phyloP scores from a whole-genome alignment of 2,888 invertebrate species.

The Seladonia tumulorum region DNA sequence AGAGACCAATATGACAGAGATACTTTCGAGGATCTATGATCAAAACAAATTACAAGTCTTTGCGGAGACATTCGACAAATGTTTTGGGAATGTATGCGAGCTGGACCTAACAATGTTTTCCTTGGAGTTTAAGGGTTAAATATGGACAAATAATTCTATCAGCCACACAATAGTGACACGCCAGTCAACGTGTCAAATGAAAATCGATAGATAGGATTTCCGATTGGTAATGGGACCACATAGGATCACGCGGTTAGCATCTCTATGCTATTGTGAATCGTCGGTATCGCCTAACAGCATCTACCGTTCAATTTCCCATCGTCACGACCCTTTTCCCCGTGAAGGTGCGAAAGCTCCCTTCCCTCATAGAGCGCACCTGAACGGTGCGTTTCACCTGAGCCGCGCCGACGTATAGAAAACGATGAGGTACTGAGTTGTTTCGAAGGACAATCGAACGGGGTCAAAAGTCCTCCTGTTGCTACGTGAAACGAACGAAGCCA shows the following conservation, averaged over 20 bases:
- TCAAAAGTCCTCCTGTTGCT: constrained; percentile 78
- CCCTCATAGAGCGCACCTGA: constrained; percentile 39
- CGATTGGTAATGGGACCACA: not conserved
- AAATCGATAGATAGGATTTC: not conserved
- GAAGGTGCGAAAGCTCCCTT: not conserved
- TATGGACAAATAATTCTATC: not conserved
- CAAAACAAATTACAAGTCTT: constrained; percentile 99
- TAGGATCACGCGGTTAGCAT: not conserved
- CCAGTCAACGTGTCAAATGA: no score
- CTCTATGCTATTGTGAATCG: not conserved
- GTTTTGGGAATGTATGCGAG: no score
- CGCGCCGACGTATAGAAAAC: constrained; percentile 56
- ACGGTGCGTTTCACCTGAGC: constrained; percentile 65
- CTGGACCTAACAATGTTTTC: no score
- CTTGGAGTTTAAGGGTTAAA: no score
- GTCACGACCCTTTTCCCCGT: not conserved
- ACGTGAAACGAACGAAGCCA: constrained; percentile 77
- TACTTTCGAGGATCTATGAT: constrained; percentile 97
- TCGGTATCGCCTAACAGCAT: not conserved
- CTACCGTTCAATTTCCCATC: not conserved
- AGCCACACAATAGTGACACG: no score
- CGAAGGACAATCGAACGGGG: constrained; percentile 79
- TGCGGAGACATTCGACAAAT: no score
- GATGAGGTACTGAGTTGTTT: constrained; percentile 66
- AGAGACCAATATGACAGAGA: constrained; percentile 99